Base-by-base conservation (phyloP, 2,888 invertebrate genomes). In the Tipula helvola region DNA sequence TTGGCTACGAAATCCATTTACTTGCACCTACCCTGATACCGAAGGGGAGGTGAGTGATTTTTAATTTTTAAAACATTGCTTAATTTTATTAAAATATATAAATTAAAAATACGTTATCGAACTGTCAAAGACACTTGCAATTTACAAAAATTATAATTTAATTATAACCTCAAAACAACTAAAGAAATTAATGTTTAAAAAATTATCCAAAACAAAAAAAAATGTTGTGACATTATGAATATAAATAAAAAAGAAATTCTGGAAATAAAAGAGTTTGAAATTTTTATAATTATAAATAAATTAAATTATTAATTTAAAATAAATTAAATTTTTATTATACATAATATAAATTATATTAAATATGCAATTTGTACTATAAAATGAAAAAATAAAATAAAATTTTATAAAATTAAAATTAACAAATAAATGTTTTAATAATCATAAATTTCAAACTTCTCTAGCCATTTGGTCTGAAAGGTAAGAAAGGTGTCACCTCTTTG, bases 21-120 rank as follows among this genome's bases (percentile, higher is more conserved):
- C 95, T 83, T 95, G 95, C 92, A 95, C 95, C 91, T 95, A 95
- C 91, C 95, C 95, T 88, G 95, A 95, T 90, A 94, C 94, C 88
- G 94, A 94, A 90, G 94, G 94, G 87, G 94, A 94, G 92, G 93
- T 94, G 88, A 94, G 94, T 91, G 94, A 94, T 90, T 94, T 94
- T 90, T 93, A 92, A 91, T n/a, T 12, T 5, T 36, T 4, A 36
- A 83, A 57, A n/a, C 16, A 8, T 71, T 71, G 71, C 28, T 28
- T 28, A 28, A 28, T 28, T 71, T 71, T 71, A 71, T 28, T 28
- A 71, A 28, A 71, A 71, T 71, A 71, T 71, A 28, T 28, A 71
- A n/a, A 28, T 28, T 28, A 28, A 18, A 71, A 71, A 71, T 71
- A 71, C 10, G 18, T 71, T 71, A 71, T 71, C 5, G 10, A 71